phyloP scores from a whole-genome alignment of 2,888 invertebrate genomes.

The Brachynemurus nebulosus region DNA sequence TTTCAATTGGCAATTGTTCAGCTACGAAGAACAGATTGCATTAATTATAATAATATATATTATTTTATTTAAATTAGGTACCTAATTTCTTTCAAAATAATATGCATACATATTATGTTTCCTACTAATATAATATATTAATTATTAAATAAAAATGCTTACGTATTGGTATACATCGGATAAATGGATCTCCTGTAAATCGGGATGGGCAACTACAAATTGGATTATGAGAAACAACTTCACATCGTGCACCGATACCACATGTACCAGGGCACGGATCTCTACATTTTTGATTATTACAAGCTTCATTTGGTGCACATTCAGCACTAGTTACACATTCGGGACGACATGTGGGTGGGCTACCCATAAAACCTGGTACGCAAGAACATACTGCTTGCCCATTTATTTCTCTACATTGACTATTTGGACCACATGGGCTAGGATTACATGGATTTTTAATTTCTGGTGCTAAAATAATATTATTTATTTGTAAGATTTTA shows the following conservation, averaged over 20 bases:
- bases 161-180: slow-evolving; percentile 43
- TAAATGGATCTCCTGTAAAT: slow-evolving; percentile 60
- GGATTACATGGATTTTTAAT: slow-evolving; percentile 41
- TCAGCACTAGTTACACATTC: slow-evolving; percentile 59
- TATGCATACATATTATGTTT: not conserved
- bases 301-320: slow-evolving; percentile 48
- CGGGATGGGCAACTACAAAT: slow-evolving; percentile 52
- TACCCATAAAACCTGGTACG: slow-evolving; percentile 52
- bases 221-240: slow-evolving; percentile 55
- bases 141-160: slow-evolving; percentile 18
- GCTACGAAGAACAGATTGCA: slow-evolving; percentile 24
- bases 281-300: slow-evolving; percentile 50
- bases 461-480: slow-evolving; percentile 24
- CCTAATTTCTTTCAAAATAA: not conserved
- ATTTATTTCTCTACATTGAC: slow-evolving; percentile 35
- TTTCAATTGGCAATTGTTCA: slow-evolving; percentile 31
- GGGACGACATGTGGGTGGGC: slow-evolving; percentile 49
- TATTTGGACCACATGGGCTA: slow-evolving; percentile 51
- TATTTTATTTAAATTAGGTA: not conserved
- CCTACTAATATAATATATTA: not conserved
- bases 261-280: slow-evolving; percentile 59
- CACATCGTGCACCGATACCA: slow-evolving; percentile 49
- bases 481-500: slow-evolving; percentile 1
- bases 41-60: slow-evolving; percentile 13
- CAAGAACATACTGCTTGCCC: slow-evolving; percentile 50